Evolutionary conservation across 1,140 invertebrate genomes (phyloP), one percentile per base, ranked within the genome.

Genomic region (Papilio aristodemus): DNA sequence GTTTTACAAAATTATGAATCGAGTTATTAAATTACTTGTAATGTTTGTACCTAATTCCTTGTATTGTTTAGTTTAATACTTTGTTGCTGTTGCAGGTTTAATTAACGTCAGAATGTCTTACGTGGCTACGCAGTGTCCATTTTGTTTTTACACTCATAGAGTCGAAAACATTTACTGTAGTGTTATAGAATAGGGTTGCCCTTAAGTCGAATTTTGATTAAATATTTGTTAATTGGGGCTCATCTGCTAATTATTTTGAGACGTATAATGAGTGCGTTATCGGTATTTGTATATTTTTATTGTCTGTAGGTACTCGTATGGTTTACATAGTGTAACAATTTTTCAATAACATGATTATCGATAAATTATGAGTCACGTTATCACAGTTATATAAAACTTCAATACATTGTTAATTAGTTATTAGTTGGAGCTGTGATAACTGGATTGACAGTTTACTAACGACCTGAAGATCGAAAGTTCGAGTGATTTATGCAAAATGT

Each of bases 261-360:
- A 54, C 43, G 10, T 22, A 39, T 43, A 43, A 32, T 38, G 9
- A 64, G 22, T 27, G 38, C 19, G 25, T 27, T 57, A 64, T 41
- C 19, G 60, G 5, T 43, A 64, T 25, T 64, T 38, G 10, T 19
- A 11, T 64, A 38, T 11, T 39, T 62, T 62, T 38, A 17, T 60
- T 60, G 4, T 37, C 38, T 11, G 19, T 25, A 17, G 38, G 3
- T 39, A 13, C 14, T 46, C 14, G 4, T 46, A 17, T 14, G 46
- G 46, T 54, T 25, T 11, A 54, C 22, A 46, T 46, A 54, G 6
- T 22, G 46, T 50, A 50, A 22, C 46, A 22, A 54, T 25, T 17
- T 17, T n/a, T 43, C 22, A 17, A 50, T 59, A 59, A 32, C 57
- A 14, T 37, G 32, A 9, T 62, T 62, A 62, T 38, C 59, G 59